These are phyloP conservation scores for Pedetes capensis DNA, from an alignment of 2,113 vertebrate species.

Conservation along the genomic window DNA sequence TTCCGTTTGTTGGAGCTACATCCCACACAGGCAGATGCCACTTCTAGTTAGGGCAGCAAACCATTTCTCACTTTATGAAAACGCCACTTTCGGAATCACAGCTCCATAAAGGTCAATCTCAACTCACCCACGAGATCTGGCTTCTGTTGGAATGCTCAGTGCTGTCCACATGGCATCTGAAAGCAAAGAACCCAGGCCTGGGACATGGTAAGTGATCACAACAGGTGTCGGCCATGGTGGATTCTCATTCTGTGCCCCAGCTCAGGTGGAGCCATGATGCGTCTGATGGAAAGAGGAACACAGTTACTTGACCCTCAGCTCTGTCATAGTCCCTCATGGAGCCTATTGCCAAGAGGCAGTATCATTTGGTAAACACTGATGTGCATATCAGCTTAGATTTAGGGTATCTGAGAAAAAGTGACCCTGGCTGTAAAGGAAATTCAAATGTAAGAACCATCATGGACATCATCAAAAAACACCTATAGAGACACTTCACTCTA, in stretches of 20 bases:
- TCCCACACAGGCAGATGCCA: fast-evolving
- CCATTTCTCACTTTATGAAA: neutral
- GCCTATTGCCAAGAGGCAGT: neutral
- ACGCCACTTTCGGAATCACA: neutral
- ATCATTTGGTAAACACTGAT: neutral
- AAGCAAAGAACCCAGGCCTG: neutral
- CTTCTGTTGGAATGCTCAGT: neutral
- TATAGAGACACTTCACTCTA: fast-evolving
- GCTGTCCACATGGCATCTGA: neutral
- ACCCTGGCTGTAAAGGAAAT: neutral
- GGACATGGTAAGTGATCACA: neutral
- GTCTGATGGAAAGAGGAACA: neutral
- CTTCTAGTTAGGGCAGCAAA: neutral
- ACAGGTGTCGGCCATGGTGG: fast-evolving
- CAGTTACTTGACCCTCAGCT: neutral
- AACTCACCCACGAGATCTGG: neutral
- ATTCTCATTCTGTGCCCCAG: fast-evolving
- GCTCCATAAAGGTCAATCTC: neutral
- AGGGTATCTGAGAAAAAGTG: neutral
- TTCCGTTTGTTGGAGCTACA: neutral
- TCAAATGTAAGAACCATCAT: neutral
- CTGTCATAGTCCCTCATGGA: neutral
- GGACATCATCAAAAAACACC: neutral
- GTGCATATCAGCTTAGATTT: neutral
- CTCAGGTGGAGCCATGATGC: fast-evolving